Percentiles rank a stretch among this genome's conserved stretches.
These are phyloP conservation scores for Leptothorax acervorum DNA, from an alignment of 2,888 invertebrate genomes.

Conservation along the genomic window DNA sequence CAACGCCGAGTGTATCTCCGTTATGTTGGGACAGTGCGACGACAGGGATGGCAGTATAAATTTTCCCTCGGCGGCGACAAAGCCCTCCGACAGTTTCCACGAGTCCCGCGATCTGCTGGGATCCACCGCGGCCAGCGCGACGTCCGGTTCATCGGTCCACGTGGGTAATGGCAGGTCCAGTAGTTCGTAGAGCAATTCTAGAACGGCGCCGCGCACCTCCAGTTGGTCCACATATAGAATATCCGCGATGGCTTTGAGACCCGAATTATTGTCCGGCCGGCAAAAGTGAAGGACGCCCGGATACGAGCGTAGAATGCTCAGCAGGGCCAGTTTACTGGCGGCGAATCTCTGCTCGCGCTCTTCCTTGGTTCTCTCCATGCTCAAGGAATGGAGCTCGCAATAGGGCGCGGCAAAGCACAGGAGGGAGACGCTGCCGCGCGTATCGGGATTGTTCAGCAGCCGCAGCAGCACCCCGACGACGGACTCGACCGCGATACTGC, in stretches of 20 bases:
- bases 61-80: conserved; percentile 97
- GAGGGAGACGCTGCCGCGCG: conserved; percentile 93
- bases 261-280: conserved; percentile 91
- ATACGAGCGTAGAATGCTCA: conserved; percentile 96
- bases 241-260: conserved; percentile 92
- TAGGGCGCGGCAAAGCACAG: conserved; percentile 96
- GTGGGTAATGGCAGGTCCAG: conserved; percentile 95
- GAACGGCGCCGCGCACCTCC: conserved; percentile 96
- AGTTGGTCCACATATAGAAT: conserved; percentile 94
- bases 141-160: conserved; percentile 97
- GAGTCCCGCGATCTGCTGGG: conserved; percentile 90
- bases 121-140: conserved; percentile 95
- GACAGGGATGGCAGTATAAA: conserved; percentile 94
- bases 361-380: conserved; percentile 84
- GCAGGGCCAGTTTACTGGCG: conserved; percentile 93
- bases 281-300: conserved; percentile 96
- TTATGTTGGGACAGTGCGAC: conserved; percentile 94
- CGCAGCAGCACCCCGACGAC: conserved; percentile 95
- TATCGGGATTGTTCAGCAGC: conserved; percentile 93
- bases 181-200: conserved; percentile 96
- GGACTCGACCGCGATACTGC: conserved; percentile 96
- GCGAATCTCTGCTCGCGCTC: conserved; percentile 93
- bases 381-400: conserved; percentile 92
- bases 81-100: conserved; percentile 97
- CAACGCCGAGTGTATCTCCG: conserved; percentile 95